Conservation (phyloP, 2,113 vertebrate genomes). For the Pipa parva region DNA sequence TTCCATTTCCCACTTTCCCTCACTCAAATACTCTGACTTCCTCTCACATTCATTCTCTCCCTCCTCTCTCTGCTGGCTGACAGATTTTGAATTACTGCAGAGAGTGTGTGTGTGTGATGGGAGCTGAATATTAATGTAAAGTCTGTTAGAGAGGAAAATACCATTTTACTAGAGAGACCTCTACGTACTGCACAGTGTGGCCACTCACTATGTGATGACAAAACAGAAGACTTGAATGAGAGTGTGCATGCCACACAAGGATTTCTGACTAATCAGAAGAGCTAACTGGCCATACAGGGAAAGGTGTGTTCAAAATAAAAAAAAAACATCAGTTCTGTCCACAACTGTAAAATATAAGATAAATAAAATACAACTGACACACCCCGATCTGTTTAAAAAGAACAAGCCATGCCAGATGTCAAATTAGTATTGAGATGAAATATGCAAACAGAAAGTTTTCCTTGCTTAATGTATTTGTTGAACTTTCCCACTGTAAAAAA, state of each 20-base stretch:
- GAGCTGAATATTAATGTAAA: slow-evolving; percentile 61
- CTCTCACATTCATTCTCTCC: slow-evolving; percentile 14
- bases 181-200: background rate
- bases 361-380: too few species aligned
- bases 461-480: too few species aligned
- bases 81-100: slow-evolving; percentile 68
- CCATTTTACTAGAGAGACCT: slow-evolving; percentile 17
- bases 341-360: too few species aligned
- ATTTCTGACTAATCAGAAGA: background rate
- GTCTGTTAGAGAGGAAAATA: slow-evolving; percentile 43
- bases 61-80: slow-evolving; percentile 49
- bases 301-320: too few species aligned
- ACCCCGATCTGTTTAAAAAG: too few species aligned
- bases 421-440: background rate
- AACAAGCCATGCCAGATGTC: background rate
- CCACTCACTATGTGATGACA: background rate
- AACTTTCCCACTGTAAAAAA: too few species aligned
- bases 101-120: slow-evolving; percentile 53
- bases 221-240: background rate
- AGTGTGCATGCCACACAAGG: background rate
- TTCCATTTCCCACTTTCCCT: background rate
- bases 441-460: background rate
- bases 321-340: too few species aligned
- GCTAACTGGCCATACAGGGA: too few species aligned
- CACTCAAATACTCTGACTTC: slow-evolving; percentile 9